Evolutionary conservation across 2,113 vertebrate genomes (phyloP).

Genomic region (Tapirus terrestris): DNA sequence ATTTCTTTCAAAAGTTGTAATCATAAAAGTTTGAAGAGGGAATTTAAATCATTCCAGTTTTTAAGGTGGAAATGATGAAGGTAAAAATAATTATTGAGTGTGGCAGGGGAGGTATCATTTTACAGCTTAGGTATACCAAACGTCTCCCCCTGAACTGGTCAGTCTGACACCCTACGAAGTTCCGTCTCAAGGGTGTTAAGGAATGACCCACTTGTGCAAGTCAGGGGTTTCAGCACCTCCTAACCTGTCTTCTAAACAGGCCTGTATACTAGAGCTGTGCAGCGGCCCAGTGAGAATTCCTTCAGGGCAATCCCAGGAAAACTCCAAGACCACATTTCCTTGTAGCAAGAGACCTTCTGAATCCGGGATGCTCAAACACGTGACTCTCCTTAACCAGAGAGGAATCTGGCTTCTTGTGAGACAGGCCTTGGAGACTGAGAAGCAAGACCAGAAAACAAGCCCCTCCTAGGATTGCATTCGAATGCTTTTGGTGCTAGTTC

Average conservation of each 20-base stretch:
- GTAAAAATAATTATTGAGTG: neutral
- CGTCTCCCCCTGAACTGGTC: neutral
- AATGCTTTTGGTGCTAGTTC: conserved; percentile 5
- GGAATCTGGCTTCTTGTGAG: neutral
- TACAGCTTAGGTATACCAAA: neutral
- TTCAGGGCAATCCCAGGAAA: neutral
- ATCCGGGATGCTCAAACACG: neutral
- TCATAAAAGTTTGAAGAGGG: neutral
- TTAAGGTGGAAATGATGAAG: neutral
- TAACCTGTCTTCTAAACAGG: neutral
- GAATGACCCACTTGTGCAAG: neutral
- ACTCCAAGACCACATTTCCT: neutral
- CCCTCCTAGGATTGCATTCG: neutral
- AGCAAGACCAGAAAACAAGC: neutral
- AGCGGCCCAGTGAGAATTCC: neutral
- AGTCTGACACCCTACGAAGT: neutral
- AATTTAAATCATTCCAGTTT: neutral
- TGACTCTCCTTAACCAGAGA: neutral
- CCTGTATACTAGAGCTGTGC: neutral
- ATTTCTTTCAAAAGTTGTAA: conserved; percentile 27
- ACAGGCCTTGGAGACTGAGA: neutral
- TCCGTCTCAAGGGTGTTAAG: neutral
- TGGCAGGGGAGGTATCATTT: neutral
- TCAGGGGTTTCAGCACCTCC: neutral
- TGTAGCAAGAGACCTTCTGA: neutral